Base-by-base conservation (phyloP, 2,888 invertebrate genomes). In the Cistogaster globosa region DNA sequence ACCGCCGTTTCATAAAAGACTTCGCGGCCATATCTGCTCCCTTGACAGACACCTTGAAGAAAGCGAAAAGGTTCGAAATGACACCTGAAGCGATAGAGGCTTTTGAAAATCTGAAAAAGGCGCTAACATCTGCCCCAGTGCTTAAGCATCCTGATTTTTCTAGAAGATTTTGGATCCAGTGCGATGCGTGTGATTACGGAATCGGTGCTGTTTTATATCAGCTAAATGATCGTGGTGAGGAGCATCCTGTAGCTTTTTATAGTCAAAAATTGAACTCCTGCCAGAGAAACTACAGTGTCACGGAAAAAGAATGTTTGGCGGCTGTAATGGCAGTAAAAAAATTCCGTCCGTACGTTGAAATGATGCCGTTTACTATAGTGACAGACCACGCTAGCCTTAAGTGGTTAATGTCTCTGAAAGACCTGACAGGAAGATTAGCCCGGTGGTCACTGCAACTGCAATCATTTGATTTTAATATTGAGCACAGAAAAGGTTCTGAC, bases 91-190 rank as follows among this genome's bases (percentile, higher is more conserved):
- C 32, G 0, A 26, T 42, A 0, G 32, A 71, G 14, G 38, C 77
- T 7, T 78, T 78, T 55, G 69, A 71, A 32, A 32, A 63, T 14
- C 16, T 63, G 9, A 71, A 78, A 60, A 76, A 60, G n/a, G 6
- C 86, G 16, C 1, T 84, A 16, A 18, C 78, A 6, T 45, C 81
- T 8, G 36, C 77, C n/a, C 42, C 83, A 38, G 36, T 77, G 26
- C 12, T 80, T 38, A 14, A 14, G 26, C 55, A 22, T 20, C 55
- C 26, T 26, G 26, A 26, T 26, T 26, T 26, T 26, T 26, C 26
- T 26, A 26, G 26, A 26, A 26, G 26, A 26, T 26, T 26, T 26
- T 26, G 26, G 26, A 26, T 26, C 26, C 26, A 26, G 26, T 26
- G 26, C 26, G 26, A 26, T 26, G 26, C 26, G 4, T 26, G 26